Evolutionary conservation across 2,797 vertebrate genomes (phyloP).

Genomic region (Erpetoichthys calabaricus): DNA sequence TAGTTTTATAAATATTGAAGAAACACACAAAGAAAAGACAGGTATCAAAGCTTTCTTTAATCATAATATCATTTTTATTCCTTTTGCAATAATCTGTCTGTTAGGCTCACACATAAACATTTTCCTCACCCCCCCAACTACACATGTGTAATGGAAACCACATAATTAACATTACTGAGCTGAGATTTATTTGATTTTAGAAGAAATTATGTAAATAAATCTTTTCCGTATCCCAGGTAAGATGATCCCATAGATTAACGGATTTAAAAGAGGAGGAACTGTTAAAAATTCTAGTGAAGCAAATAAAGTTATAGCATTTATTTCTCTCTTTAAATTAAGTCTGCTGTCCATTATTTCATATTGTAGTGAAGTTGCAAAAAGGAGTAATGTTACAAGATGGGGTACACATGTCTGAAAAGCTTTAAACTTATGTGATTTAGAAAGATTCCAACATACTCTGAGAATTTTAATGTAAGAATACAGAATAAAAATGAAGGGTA

Average conservation of each 20-base stretch:
- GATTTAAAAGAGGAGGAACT: neutral
- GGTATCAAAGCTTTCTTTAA: too few species aligned
- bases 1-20: too few species aligned
- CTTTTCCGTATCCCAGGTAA: too few species aligned
- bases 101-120: too few species aligned
- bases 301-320: neutral
- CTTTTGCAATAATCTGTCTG: too few species aligned
- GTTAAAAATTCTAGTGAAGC: neutral
- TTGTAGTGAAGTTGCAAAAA: conserved; percentile 2
- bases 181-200: too few species aligned
- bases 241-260: neutral
- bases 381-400: neutral
- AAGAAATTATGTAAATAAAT: too few species aligned
- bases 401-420: conserved; percentile 3
- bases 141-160: too few species aligned
- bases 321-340: neutral
- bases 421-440: neutral
- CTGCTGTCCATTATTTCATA: neutral
- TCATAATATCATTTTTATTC: too few species aligned
- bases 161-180: too few species aligned
- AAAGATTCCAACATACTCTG: neutral
- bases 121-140: too few species aligned
- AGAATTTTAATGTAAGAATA: conserved; percentile 6
- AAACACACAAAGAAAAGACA: too few species aligned
- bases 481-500: conserved; percentile 3